Evolutionary conservation across 92 coral and sea anemone species (phyloP).

Genomic region (Hydrozoanthus gracilis): DNA sequence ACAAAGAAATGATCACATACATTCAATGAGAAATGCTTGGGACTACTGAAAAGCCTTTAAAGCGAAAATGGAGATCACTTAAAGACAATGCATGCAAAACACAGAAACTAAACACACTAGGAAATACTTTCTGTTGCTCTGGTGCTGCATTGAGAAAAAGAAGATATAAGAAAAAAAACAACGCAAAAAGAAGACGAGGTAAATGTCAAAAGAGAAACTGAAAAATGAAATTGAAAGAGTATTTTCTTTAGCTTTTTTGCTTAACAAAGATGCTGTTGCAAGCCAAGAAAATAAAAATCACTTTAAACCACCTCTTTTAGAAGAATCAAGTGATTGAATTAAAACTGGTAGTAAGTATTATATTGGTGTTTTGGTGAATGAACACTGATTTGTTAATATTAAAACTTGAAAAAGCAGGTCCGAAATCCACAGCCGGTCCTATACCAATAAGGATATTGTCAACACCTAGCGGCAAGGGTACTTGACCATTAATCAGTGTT

Average conservation of each 20-base stretch:
- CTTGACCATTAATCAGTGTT: slow-evolving; percentile 2
- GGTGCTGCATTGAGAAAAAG: slow-evolving; percentile 52
- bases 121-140: slow-evolving; percentile 48
- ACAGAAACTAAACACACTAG: slow-evolving; percentile 52
- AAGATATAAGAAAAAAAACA: slow-evolving; percentile 65
- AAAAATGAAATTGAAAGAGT: slow-evolving; percentile 14
- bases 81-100: slow-evolving; percentile 46
- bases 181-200: slow-evolving; percentile 44
- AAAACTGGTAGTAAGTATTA: slow-evolving; percentile 24
- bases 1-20: slow-evolving; percentile 39
- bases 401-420: slow-evolving; percentile 20
- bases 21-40: slow-evolving; percentile 60
- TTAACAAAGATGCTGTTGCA: slow-evolving; percentile 37
- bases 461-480: not conserved
- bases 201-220: slow-evolving; percentile 56
- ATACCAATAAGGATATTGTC: slow-evolving; percentile 21
- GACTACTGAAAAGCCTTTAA: slow-evolving; percentile 45
- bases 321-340: slow-evolving; percentile 42
- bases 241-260: slow-evolving; percentile 39
- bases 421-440: slow-evolving; percentile 26
- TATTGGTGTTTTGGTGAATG: slow-evolving; percentile 18
- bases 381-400: slow-evolving; percentile 7
- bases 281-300: slow-evolving; percentile 28
- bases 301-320: slow-evolving; percentile 37
- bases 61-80: slow-evolving; percentile 37